Conservation (phyloP, 2,888 invertebrate genomes). For the Molorchus minor region DNA sequence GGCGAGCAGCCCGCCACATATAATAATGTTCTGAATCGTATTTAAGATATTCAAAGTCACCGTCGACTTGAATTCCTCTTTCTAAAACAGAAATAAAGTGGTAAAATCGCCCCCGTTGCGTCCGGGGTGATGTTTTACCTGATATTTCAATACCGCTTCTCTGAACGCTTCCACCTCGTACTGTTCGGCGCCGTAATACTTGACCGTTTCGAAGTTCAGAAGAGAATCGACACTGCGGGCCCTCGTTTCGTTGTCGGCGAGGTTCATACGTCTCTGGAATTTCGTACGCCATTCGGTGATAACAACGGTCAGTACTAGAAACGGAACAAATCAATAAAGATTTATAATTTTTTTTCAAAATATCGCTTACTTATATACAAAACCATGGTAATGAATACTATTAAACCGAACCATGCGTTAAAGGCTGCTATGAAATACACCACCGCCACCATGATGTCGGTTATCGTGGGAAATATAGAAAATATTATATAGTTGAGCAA, state of each 20-base stretch:
- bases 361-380: constrained; percentile 86
- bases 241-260: constrained; percentile 91
- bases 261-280: constrained; percentile 92
- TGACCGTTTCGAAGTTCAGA: constrained; percentile 98
- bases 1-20: constrained; percentile 83
- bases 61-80: constrained; percentile 88
- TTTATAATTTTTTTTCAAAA: background rate
- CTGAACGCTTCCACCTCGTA: constrained; percentile 90
- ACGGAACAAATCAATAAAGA: constrained; percentile 3
- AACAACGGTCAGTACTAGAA: constrained; percentile 81
- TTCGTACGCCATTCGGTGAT: constrained; percentile 99
- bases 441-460: constrained; percentile 92
- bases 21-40: constrained; percentile 88
- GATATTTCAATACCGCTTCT: constrained; percentile 85
- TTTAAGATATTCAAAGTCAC: constrained; percentile 91
- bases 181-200: constrained; percentile 94
- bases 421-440: constrained; percentile 87
- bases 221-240: constrained; percentile 95
- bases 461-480: constrained; percentile 90
- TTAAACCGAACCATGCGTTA: constrained; percentile 94
- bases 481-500: constrained; percentile 91
- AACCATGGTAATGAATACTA: constrained; percentile 93
- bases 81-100: constrained; percentile 64
- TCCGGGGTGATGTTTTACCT: constrained; percentile 65
- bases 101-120: background rate